A percentile compares a stretch with the other conserved stretches of the same genome.
These are phyloP conservation scores for Antheraea yamamai DNA, from an alignment of 2,888 invertebrate species.

Conservation along the genomic window DNA sequence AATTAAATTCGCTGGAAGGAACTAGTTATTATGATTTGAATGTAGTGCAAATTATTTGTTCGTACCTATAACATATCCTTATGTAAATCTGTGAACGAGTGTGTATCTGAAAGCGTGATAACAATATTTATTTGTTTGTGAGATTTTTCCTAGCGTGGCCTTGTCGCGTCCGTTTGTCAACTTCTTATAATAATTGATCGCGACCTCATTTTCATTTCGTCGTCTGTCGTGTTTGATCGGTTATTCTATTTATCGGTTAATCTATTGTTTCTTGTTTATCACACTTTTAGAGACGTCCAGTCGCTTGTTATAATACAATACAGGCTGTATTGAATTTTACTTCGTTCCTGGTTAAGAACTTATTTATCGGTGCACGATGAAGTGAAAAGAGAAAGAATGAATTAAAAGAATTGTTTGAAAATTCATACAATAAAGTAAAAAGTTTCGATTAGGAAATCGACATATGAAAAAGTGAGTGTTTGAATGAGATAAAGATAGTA, in stretches of 20 bases:
- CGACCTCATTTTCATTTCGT: slow-evolving; percentile 40
- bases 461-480: too few relatives aligned
- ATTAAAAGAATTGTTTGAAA: too few relatives aligned
- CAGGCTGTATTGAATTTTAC: too few relatives aligned
- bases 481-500: too few relatives aligned
- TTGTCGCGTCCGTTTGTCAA: slow-evolving; percentile 42
- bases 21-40: not conserved
- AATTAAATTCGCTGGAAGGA: too few relatives aligned
- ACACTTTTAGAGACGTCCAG: not conserved
- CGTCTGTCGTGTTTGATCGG: not conserved
- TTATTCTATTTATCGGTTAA: too few relatives aligned
- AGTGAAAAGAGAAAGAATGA: too few relatives aligned
- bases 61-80: slow-evolving; percentile 5
- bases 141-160: slow-evolving; percentile 22
- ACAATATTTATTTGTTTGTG: slow-evolving; percentile 13
- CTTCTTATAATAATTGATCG: slow-evolving; percentile 39
- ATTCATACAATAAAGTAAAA: too few relatives aligned
- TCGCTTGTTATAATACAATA: not conserved
- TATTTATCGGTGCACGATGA: too few relatives aligned
- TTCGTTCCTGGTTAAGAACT: too few relatives aligned
- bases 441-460: too few relatives aligned
- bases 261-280: not conserved
- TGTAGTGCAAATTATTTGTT: not conserved
- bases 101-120: not conserved
- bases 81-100: slow-evolving; percentile 8